Base-by-base conservation (phyloP, 2,888 invertebrate genomes). In the Aspidiotus rigidus region DNA sequence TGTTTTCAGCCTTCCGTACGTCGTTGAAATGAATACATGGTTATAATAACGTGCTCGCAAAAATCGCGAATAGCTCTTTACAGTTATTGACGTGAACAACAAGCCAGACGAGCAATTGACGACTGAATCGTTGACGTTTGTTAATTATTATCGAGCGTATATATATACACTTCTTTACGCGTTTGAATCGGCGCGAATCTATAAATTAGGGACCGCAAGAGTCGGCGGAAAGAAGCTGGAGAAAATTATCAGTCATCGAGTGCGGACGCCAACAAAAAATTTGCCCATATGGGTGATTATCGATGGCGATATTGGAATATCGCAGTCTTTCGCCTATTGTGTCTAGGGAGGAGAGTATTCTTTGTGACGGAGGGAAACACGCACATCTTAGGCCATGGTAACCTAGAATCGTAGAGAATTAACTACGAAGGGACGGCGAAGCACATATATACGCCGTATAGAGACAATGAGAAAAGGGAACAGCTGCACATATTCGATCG, bases 381-480 rank as follows among this genome's bases (percentile, higher is more conserved):
- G 49, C 49, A 49, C 11, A 49, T 49, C 49, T 49, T 49, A n/a
- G 49, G 10, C 10, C 49, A 8, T 41, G 56, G 54, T 40, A 64
- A 15, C n/a, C 57, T 40, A 17, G 15, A 55, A 42, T 15, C 17
- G 42, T n/a, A 17, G 54, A 9, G 39, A 13, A n/a, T 11, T 17
- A 53, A 49, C 49, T 17, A n/a, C 17, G 17, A 16, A 57, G 16
- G 57, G 15, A 17, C 57, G 17, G 53, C 28, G 17, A 42, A n/a
- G n/a, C 13, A 44, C 59, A 15, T n/a, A 40, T 28, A 49, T 59
- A 59, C 10, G 39, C 60, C 53, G 40, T 5, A 16, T 28, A 41
- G 16, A 67, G 59, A 67, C 67, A 67, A 67, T 67, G 67, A 67
- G 67, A 67, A 67, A 67, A 67, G 60, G 67, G 67, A 67, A 67